Conservation (phyloP, 2,888 invertebrate genomes). For the Limnephilus marmoratus region DNA sequence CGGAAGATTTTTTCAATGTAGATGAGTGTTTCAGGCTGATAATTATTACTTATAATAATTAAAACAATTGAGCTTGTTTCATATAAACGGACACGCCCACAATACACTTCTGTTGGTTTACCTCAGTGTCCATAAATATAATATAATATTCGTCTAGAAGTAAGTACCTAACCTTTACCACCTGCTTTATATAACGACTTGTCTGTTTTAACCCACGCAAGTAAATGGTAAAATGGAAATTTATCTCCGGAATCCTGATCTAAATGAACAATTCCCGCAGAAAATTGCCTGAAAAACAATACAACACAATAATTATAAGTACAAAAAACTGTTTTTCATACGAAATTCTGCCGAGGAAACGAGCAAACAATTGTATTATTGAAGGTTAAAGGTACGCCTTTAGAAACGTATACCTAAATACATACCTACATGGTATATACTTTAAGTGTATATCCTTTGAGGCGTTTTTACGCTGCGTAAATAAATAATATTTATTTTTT, state of each 20-base stretch:
- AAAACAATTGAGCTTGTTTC: too few species aligned
- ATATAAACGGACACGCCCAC: too few species aligned
- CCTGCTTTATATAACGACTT: neutral
- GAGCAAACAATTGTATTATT: neutral
- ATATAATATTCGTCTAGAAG: too few species aligned
- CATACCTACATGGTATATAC: neutral
- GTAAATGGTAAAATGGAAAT: neutral
- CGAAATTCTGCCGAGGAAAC: neutral
- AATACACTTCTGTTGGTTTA: too few species aligned
- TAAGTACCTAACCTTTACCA: neutral
- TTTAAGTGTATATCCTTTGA: neutral
- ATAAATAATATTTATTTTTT: conserved; percentile 5
- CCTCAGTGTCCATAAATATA: too few species aligned
- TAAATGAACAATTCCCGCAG: neutral
- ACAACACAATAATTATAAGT: neutral
- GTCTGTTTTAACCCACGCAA: neutral
- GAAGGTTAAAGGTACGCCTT: neutral
- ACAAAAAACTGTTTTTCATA: neutral
- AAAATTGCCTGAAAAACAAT: neutral
- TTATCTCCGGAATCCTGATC: neutral
- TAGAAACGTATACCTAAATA: neutral
- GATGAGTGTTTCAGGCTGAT: too few species aligned
- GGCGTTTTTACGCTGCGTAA: neutral
- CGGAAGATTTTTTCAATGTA: too few species aligned
- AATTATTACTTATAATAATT: too few species aligned